Percentiles rank a stretch among this genome's conserved stretches.
Evolutionary conservation across 2,113 vertebrate species (phyloP).

Genomic region (Alouatta palliata): DNA sequence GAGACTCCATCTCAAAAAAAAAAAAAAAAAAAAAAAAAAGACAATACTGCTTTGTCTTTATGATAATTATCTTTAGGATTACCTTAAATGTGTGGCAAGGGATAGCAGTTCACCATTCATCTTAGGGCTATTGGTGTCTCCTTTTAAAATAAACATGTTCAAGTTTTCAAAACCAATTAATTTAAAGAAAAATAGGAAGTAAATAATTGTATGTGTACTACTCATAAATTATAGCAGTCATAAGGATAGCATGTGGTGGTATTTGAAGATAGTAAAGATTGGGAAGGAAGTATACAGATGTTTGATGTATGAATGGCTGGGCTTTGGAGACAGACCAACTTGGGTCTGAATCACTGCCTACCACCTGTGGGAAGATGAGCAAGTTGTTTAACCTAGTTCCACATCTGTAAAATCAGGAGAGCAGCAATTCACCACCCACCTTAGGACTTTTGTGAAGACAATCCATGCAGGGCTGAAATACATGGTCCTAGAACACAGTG

Average conservation of each 20-base stretch:
- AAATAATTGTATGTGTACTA: not conserved
- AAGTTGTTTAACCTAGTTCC: not conserved
- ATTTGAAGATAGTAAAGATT: not conserved
- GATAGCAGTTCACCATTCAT: not conserved
- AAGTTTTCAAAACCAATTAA: not conserved
- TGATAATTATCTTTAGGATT: not conserved
- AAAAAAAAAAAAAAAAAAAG: not conserved
- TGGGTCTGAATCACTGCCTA: not conserved
- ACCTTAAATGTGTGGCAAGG: not conserved
- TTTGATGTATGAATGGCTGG: not conserved
- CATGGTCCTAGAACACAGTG: not conserved
- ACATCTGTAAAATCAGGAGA: not conserved
- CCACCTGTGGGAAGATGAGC: not conserved
- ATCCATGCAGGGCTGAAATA: not conserved
- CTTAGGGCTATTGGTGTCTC: not conserved
- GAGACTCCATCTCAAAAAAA: too few species aligned
- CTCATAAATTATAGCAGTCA: not conserved
- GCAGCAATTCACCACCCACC: not conserved
- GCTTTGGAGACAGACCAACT: not conserved
- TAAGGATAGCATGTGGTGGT: not conserved
- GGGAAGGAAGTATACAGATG: not conserved
- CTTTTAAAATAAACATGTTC: constrained; percentile 47
- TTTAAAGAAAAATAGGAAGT: constrained; percentile 5
- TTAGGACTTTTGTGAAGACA: not conserved
- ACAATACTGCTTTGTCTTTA: not conserved